Conservation (phyloP, 2,888 invertebrate genomes). For the Caenorhabditis panamensis region DNA sequence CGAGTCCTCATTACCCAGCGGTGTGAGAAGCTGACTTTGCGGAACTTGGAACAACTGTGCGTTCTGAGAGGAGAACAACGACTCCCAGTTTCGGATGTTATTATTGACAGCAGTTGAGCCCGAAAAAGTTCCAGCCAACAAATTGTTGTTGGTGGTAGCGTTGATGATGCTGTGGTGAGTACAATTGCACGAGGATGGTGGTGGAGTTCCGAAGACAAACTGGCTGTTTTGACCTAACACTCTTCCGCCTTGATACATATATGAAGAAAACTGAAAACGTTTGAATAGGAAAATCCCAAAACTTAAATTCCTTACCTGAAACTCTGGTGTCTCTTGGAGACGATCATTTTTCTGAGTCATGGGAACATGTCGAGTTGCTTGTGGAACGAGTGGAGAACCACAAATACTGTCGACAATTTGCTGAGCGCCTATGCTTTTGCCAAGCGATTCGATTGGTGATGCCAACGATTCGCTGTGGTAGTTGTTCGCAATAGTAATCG, state of each 20-base stretch:
- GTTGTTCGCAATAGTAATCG: constrained; percentile 45
- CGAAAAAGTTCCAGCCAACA: not conserved
- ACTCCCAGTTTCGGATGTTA: constrained; percentile 13
- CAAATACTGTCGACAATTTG: constrained; percentile 99
- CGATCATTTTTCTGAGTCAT: constrained; percentile 22
- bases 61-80: not conserved
- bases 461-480: constrained; percentile 17
- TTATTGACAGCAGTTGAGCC: not conserved
- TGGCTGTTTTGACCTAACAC: constrained; percentile 41
- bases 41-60: constrained; percentile 1
- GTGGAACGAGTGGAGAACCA: constrained; percentile 84
- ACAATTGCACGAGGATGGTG: constrained; percentile 33
- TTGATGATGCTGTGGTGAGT: constrained; percentile 21
- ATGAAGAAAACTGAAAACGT: constrained; percentile 42
- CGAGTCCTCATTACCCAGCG: not conserved
- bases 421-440: constrained; percentile 54
- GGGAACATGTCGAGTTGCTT: constrained; percentile 10
- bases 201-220: constrained; percentile 49
- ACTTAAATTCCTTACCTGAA: not conserved
- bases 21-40: not conserved
- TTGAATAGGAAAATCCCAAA: not conserved
- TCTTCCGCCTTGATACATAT: constrained; percentile 76
- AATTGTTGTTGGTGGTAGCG: constrained; percentile 19
- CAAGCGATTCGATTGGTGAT: constrained; percentile 52
- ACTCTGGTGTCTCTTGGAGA: constrained; percentile 49